Evolutionary conservation across 1,140 invertebrate species (phyloP), one percentile per base, ranked within the genome.

Genomic region (Drosophila punjabiensis): DNA sequence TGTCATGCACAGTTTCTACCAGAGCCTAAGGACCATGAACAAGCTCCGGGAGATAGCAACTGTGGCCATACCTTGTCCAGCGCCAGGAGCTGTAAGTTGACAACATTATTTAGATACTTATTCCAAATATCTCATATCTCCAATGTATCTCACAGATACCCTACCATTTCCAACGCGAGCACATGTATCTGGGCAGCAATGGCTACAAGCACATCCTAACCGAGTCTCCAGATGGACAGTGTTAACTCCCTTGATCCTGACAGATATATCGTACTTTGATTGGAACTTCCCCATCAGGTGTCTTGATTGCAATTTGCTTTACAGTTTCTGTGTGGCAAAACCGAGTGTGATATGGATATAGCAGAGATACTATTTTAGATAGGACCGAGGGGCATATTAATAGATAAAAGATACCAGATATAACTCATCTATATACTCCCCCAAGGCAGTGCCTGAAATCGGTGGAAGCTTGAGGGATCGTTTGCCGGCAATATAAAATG

Each of bases 151-250:
- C 0, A 1, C 37, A 92, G 92, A 79, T 93, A 48, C 92, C 92
- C 24, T 93, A 92, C 60, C 92, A 93, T 50, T 93, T 88, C 55
- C 81, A 91, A 24, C 75, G 87, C 10, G 92, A 93, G 65, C 92
- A 93, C 58, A 93, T 93, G 92, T 92, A 93, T 52, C 39, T 93
- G 47, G 92, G 92, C 60, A 93, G 92, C 67, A 92, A 92, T 79
- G 92, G 92, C 3, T 93, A 93, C 28, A 93, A 93, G 48, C 92
- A 93, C 62, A 92, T 93, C 37, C 74, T 93, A 20, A 88, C 91
- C 59, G 92, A 93, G 10, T 90, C 89, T 5, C 92, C 92, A 2
- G 92, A 93, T 79, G 91, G 91, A 61, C 84, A 88, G 62, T 92
- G 92, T 52, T 93, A 55, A 58, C 14, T 30, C 1, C 35, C 20